phyloP scores from a whole-genome alignment of 2,113 vertebrate genomes.

The Pachyramphus minor region DNA sequence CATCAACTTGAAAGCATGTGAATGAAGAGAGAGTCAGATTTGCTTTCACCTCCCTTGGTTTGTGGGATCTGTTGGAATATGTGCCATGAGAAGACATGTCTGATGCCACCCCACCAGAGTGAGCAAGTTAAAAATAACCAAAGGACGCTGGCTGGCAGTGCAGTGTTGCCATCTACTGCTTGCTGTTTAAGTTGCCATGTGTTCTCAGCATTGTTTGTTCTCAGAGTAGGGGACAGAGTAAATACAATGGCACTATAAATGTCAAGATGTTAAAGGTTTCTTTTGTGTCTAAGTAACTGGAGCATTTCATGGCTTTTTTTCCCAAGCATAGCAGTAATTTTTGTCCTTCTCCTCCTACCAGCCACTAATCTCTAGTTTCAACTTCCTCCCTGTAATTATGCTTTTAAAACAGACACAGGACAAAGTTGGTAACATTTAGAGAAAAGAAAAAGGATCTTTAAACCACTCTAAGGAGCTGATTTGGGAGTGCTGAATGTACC shows the following conservation, averaged over 20 bases:
- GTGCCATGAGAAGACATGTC: neutral
- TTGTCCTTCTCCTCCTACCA: neutral
- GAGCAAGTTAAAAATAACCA: neutral
- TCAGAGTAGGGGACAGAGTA: neutral
- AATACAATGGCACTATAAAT: neutral
- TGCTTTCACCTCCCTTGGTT: neutral
- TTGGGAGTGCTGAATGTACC: neutral
- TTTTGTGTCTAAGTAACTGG: neutral
- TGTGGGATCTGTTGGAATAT: neutral
- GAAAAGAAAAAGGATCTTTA: neutral
- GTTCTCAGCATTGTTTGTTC: neutral
- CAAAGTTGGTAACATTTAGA: neutral
- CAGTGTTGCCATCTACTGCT: neutral
- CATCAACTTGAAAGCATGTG: neutral
- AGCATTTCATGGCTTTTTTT: neutral
- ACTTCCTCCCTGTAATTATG: neutral
- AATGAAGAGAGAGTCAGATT: neutral
- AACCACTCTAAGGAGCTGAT: neutral
- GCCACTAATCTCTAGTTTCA: neutral
- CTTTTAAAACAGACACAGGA: neutral
- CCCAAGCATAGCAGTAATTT: neutral
- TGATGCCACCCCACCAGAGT: neutral
- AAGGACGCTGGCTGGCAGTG: neutral
- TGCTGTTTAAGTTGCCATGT: neutral
- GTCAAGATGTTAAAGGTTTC: neutral